A percentile compares a stretch with the other conserved stretches of the same genome.
phyloP scores from a whole-genome alignment of 2,797 vertebrate genomes.

The Naso thynnoides region DNA sequence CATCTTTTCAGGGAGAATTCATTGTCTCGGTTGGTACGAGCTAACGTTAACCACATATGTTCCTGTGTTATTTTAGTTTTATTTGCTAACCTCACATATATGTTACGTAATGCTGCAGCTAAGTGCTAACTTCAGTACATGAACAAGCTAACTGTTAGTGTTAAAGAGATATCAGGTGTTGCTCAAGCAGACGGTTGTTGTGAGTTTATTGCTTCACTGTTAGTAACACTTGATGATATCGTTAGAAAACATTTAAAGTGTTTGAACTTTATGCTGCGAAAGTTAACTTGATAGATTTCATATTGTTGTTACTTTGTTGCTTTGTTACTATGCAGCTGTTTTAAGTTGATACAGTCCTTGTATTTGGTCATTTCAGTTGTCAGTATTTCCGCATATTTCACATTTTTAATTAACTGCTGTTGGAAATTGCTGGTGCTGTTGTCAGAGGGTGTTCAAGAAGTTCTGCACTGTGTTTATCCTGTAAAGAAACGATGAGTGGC shows the following conservation, averaged over 20 bases:
- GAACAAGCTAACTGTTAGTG: conserved; percentile 41
- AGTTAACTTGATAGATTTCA: conserved; percentile 4
- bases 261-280: conserved; percentile 23
- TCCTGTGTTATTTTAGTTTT: conserved; percentile 17
- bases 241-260: conserved; percentile 6
- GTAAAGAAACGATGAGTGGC: conserved; percentile 88
- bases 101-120: conserved; percentile 16
- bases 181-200: conserved; percentile 32
- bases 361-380: conserved; percentile 17
- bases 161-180: conserved; percentile 33
- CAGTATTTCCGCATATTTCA: conserved; percentile 35
- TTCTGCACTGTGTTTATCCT: conserved; percentile 48
- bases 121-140: conserved; percentile 33
- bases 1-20: conserved; percentile 60
- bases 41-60: background rate
- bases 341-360: conserved; percentile 41
- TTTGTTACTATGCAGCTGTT: conserved; percentile 60
- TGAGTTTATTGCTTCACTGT: conserved; percentile 35
- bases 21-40: conserved; percentile 48
- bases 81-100: background rate
- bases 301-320: conserved; percentile 15
- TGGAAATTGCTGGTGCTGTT: conserved; percentile 46
- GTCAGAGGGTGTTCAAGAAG: conserved; percentile 54
- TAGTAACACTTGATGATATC: conserved; percentile 29
- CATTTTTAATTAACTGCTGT: conserved; percentile 29